Evolutionary conservation across 2,113 vertebrate genomes (phyloP).

Genomic region (Nycticebus coucang): DNA sequence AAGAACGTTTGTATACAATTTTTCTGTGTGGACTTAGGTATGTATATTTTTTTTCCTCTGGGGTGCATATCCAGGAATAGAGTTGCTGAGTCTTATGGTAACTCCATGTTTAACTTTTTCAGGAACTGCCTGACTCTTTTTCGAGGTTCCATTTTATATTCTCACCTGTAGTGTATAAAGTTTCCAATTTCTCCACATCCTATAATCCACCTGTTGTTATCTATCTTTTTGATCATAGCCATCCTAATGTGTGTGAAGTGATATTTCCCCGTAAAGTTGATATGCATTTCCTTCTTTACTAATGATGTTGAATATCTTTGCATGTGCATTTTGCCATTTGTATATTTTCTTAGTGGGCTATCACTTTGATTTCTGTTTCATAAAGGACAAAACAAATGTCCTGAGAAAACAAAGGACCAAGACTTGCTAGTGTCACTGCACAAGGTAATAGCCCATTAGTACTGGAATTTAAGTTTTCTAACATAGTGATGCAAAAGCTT

Average conservation of each 20-base stretch:
- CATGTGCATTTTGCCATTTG: background rate
- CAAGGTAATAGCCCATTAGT: background rate
- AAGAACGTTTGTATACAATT: background rate
- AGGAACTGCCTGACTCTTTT: background rate
- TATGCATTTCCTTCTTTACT: conserved; percentile 27
- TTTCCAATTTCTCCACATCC: background rate
- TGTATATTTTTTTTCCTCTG: background rate
- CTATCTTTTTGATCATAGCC: background rate
- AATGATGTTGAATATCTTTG: background rate
- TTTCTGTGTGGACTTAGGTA: background rate
- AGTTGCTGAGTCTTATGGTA: background rate
- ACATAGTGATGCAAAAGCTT: background rate
- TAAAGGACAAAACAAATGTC: conserved; percentile 7
- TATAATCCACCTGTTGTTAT: background rate
- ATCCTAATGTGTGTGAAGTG: background rate
- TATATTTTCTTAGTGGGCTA: background rate
- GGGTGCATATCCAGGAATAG: background rate
- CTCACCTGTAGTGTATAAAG: background rate
- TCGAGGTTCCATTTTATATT: background rate
- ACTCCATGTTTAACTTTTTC: background rate
- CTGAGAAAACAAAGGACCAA: background rate
- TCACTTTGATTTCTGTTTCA: background rate
- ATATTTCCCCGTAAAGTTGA: background rate
- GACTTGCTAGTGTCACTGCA: background rate
- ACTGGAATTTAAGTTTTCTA: conserved; percentile 32